These are phyloP conservation scores for Agriopis marginaria DNA, from an alignment of 2,888 invertebrate species.

Conservation along the genomic window DNA sequence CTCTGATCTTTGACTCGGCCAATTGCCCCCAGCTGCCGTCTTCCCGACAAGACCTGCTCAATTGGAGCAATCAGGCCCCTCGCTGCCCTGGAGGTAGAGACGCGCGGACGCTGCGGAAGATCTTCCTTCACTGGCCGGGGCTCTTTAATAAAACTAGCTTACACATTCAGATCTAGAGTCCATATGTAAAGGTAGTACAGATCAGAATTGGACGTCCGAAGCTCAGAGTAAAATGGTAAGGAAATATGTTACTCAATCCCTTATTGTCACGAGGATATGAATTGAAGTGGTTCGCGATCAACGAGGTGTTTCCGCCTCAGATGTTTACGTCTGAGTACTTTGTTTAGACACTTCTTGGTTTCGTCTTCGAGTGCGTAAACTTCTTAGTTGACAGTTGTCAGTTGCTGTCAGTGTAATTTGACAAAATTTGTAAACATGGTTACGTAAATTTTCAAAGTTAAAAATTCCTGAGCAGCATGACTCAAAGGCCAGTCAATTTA, in stretches of 20 bases:
- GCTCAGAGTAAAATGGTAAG: constrained; percentile 64
- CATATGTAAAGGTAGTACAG: constrained; percentile 21
- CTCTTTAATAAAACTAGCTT: constrained; percentile 42
- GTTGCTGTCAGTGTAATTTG: constrained; percentile 27
- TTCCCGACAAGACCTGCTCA: constrained; percentile 70
- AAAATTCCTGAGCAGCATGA: constrained; percentile 41
- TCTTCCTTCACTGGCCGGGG: constrained; percentile 58
- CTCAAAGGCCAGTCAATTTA: constrained; percentile 36
- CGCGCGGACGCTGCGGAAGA: constrained; percentile 46
- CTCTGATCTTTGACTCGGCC: constrained; percentile 84
- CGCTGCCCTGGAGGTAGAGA: constrained; percentile 43
- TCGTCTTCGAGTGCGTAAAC: constrained; percentile 50
- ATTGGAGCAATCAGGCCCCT: constrained; percentile 64
- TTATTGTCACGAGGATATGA: constrained; percentile 83
- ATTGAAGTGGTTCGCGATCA: constrained; percentile 85
- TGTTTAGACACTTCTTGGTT: constrained; percentile 58
- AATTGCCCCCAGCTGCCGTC: constrained; percentile 82
- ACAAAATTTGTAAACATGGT: constrained; percentile 45
- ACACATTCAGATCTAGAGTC: constrained; percentile 42
- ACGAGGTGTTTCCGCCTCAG: constrained; percentile 83
- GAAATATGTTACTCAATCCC: constrained; percentile 81
- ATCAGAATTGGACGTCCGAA: constrained; percentile 28
- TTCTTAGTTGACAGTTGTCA: constrained; percentile 42
- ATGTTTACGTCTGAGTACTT: constrained; percentile 65
- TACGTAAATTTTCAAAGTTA: constrained; percentile 43